Percentiles rank a stretch among this genome's conserved stretches.
phyloP scores from a whole-genome alignment of 2,113 vertebrate genomes.

The Ancistrus triradiatus region DNA sequence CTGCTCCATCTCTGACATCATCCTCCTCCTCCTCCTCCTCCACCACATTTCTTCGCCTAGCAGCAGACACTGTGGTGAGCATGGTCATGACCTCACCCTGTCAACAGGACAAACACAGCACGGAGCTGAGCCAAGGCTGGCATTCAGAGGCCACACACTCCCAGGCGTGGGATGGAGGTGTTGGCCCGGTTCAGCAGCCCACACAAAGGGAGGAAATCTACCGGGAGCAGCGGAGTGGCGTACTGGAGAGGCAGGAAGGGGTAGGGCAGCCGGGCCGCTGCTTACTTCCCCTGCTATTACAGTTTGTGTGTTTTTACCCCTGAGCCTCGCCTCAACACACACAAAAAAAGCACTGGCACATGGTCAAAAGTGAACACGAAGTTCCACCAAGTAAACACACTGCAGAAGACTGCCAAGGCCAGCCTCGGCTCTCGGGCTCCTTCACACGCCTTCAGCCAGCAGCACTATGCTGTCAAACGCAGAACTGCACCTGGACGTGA shows the following conservation, averaged over 20 bases:
- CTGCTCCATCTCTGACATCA: constrained; percentile 1
- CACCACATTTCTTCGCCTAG: constrained; percentile 8
- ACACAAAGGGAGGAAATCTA: constrained; percentile 72
- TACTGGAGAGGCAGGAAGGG: constrained; percentile 64
- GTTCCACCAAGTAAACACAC: constrained; percentile 16
- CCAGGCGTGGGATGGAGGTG: constrained; percentile 46
- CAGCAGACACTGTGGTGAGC: neutral
- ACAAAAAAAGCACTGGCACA: constrained; percentile 50
- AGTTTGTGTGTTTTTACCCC: constrained; percentile 48
- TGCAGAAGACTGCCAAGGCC: neutral
- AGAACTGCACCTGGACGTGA: too few species aligned
- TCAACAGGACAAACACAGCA: constrained; percentile 15
- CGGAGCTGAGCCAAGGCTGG: constrained; percentile 21
- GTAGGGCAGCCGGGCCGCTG: constrained; percentile 52
- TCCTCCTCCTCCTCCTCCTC: neutral
- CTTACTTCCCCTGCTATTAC: constrained; percentile 59
- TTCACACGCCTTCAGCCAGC: neutral
- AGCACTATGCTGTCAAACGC: neutral
- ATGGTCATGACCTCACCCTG: constrained; percentile 28
- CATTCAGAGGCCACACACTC: neutral
- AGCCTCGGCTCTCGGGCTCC: neutral
- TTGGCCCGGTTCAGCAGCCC: constrained; percentile 52
- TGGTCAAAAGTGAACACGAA: constrained; percentile 35
- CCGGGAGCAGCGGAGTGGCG: constrained; percentile 10
- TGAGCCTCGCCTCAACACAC: constrained; percentile 21